phyloP scores from a whole-genome alignment of 2,113 vertebrate species.

The Pungitius pungitius region DNA sequence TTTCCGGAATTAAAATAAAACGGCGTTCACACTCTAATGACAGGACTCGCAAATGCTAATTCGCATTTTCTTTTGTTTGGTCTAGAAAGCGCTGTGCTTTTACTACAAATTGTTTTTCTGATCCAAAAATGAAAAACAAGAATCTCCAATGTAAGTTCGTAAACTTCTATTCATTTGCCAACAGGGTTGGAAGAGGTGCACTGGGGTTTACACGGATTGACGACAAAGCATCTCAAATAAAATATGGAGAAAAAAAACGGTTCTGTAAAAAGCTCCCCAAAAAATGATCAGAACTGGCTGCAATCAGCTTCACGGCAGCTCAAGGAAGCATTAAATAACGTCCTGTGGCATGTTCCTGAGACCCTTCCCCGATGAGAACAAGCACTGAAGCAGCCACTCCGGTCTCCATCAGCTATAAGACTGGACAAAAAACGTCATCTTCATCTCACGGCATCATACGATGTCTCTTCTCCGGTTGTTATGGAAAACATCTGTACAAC shows the following conservation, averaged over 20 bases:
- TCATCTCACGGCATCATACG: constrained; percentile 32
- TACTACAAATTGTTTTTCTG: background rate
- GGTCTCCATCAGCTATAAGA: constrained; percentile 28
- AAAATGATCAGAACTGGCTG: constrained; percentile 74
- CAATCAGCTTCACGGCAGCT: constrained; percentile 86
- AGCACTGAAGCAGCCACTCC: constrained; percentile 69
- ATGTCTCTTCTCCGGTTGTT: constrained; percentile 32
- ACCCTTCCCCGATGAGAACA: constrained; percentile 75
- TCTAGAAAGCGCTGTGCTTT: constrained; percentile 8
- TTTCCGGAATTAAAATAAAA: constrained; percentile 49
- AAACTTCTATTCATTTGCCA: constrained; percentile 18
- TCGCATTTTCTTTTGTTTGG: constrained; percentile 41
- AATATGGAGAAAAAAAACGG: constrained; percentile 45
- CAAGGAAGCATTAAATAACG: constrained; percentile 90
- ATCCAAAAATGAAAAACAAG: background rate
- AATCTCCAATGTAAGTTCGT: background rate
- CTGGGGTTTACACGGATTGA: constrained; percentile 1
- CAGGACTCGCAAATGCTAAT: constrained; percentile 43
- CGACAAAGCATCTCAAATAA: constrained; percentile 13
- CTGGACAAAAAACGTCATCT: constrained; percentile 16
- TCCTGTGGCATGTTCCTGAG: constrained; percentile 82
- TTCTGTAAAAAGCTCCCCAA: constrained; percentile 59
- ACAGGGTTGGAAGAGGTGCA: constrained; percentile 6
- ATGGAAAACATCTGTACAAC: constrained; percentile 21
- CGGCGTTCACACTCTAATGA: constrained; percentile 45